Evolutionary conservation across 1,140 invertebrate genomes (phyloP).

Genomic region (Bicyclus anynana): DNA sequence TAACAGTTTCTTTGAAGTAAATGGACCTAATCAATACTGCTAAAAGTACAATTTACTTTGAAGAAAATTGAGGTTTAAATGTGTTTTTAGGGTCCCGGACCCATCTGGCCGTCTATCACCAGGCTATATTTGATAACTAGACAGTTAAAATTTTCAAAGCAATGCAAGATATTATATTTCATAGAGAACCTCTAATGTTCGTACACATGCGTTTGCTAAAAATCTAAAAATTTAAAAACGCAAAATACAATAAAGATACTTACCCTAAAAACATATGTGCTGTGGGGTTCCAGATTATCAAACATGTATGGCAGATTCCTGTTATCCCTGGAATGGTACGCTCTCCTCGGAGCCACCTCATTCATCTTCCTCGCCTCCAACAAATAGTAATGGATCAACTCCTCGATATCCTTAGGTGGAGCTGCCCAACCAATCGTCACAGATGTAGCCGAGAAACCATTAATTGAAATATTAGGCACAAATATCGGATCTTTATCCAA

Average conservation of each 20-base stretch:
- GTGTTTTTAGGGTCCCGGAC: too few species aligned
- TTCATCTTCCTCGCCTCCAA: constrained; percentile 81
- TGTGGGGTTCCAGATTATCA: constrained; percentile 85
- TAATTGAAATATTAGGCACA: constrained; percentile 85
- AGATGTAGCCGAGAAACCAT: constrained; percentile 86
- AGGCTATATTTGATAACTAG: too few species aligned
- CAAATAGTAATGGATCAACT: constrained; percentile 87
- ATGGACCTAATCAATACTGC: too few species aligned
- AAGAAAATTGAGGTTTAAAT: too few species aligned
- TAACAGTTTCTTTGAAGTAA: too few species aligned
- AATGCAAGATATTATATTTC: too few species aligned
- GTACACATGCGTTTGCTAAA: too few species aligned
- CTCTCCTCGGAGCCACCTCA: constrained; percentile 77
- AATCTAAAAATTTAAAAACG: constrained; percentile 2
- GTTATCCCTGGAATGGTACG: constrained; percentile 80
- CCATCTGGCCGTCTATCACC: too few species aligned
- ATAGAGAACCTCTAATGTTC: too few species aligned
- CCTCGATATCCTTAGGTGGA: constrained; percentile 81
- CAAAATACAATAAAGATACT: constrained; percentile 23
- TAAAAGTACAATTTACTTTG: too few species aligned
- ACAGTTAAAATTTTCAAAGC: too few species aligned
- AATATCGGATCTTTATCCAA: constrained; percentile 85
- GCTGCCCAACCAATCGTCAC: constrained; percentile 87
- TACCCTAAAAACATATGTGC: constrained; percentile 87
- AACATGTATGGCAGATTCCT: constrained; percentile 86